Evolutionary conservation across 2,888 invertebrate species (phyloP).

Genomic region (Sialis fuliginosa): DNA sequence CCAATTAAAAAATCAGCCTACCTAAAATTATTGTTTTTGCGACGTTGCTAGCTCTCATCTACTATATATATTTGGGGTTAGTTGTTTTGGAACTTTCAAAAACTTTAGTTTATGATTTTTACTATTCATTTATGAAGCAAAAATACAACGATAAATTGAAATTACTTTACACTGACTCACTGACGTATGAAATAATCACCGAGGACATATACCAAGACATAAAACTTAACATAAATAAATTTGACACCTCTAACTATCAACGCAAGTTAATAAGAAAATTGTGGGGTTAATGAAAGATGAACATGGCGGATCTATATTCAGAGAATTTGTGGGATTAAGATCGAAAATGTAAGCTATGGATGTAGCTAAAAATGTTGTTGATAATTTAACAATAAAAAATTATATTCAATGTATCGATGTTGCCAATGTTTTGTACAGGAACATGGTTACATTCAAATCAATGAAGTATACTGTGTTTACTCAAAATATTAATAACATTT

Average conservation of each 20-base stretch:
- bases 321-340: conserved; percentile 8
- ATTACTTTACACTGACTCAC: conserved; percentile 15
- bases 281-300: conserved; percentile 9
- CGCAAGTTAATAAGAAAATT: conserved; percentile 10
- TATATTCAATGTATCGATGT: not conserved
- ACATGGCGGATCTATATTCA: conserved; percentile 3
- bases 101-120: conserved; percentile 20
- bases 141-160: conserved; percentile 14
- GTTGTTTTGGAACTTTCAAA: conserved; percentile 22
- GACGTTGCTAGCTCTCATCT: too few relatives aligned
- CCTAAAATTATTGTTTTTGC: too few relatives aligned
- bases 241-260: conserved; percentile 17
- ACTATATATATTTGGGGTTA: conserved; percentile 22
- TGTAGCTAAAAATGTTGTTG: not conserved
- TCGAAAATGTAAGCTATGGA: conserved; percentile 7
- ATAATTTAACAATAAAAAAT: not conserved
- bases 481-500: conserved; percentile 4
- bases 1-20: too few relatives aligned
- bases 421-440: not conserved
- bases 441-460: not conserved
- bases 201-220: conserved; percentile 18
- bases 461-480: conserved; percentile 1
- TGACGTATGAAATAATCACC: conserved; percentile 16
- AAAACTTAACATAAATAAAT: conserved; percentile 13
- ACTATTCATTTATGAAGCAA: conserved; percentile 17